Conservation (phyloP, 2,797 vertebrate species). For the Myripristis jacobus region DNA sequence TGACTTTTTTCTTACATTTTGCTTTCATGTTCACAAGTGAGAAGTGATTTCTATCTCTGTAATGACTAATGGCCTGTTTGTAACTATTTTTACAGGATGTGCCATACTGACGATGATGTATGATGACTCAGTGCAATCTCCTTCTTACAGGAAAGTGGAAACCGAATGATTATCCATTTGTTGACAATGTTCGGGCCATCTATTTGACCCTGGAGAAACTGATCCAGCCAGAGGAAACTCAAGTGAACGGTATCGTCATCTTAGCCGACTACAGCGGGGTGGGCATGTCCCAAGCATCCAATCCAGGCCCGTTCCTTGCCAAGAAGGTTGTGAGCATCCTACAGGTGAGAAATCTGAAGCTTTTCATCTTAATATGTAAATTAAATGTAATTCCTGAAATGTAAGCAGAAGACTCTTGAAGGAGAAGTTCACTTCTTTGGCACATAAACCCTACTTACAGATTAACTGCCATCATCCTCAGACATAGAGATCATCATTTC, state of each 20-base stretch:
- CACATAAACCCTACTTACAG: no score
- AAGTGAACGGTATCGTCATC: constrained; percentile 98
- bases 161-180: constrained; percentile 94
- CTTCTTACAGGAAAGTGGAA: constrained; percentile 91
- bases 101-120: neutral
- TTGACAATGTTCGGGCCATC: constrained; percentile 96
- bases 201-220: constrained; percentile 98
- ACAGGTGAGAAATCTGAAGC: constrained; percentile 85
- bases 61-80: constrained; percentile 10
- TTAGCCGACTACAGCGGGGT: constrained; percentile 97
- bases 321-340: constrained; percentile 99
- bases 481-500: no score
- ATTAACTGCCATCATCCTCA: no score
- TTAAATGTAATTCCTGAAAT: neutral
- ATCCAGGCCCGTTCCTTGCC: constrained; percentile 97
- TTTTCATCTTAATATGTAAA: no score
- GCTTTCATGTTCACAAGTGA: neutral
- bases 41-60: neutral
- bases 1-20: neutral
- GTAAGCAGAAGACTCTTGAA: rapidly evolving
- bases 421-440: no score
- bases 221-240: constrained; percentile 97
- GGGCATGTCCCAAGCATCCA: constrained; percentile 97
- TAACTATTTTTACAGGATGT: neutral
- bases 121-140: neutral